Evolutionary conservation across 2,113 vertebrate species (phyloP).

Genomic region (Dendrocopos noguchii): DNA sequence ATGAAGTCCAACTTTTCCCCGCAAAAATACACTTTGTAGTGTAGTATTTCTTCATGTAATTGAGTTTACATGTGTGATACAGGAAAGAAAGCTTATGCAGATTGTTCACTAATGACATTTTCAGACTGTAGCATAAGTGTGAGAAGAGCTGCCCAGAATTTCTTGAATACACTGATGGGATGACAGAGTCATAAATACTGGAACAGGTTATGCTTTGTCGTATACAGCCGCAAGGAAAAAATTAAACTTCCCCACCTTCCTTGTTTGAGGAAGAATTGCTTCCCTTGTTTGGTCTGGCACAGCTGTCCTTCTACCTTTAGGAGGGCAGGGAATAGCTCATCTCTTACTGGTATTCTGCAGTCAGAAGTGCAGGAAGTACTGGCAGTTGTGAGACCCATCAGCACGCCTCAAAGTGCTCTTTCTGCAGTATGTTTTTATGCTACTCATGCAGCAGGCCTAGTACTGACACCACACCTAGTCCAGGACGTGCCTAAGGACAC

Average conservation of each 20-base stretch:
- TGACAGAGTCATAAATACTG: conserved; percentile 27
- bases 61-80: conserved; percentile 31
- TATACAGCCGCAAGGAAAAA: conserved; percentile 17
- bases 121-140: conserved; percentile 15
- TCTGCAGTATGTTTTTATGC: not conserved
- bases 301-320: not conserved
- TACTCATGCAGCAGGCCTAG: not conserved
- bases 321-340: not conserved
- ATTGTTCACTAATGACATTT: conserved; percentile 46
- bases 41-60: conserved; percentile 11
- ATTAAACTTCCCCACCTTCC: not conserved
- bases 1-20: not conserved
- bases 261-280: not conserved
- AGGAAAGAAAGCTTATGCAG: conserved; percentile 26
- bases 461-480: conserved; percentile 3
- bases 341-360: not conserved
- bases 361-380: not conserved
- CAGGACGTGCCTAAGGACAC: not conserved
- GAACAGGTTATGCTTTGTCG: conserved; percentile 47
- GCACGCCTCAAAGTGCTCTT: not conserved
- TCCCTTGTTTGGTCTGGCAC: not conserved
- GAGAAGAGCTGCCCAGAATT: not conserved
- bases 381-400: not conserved
- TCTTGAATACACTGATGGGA: conserved; percentile 9
- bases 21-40: not conserved